Base-by-base conservation (phyloP, 1,140 invertebrate genomes). In the Varroa destructor region DNA sequence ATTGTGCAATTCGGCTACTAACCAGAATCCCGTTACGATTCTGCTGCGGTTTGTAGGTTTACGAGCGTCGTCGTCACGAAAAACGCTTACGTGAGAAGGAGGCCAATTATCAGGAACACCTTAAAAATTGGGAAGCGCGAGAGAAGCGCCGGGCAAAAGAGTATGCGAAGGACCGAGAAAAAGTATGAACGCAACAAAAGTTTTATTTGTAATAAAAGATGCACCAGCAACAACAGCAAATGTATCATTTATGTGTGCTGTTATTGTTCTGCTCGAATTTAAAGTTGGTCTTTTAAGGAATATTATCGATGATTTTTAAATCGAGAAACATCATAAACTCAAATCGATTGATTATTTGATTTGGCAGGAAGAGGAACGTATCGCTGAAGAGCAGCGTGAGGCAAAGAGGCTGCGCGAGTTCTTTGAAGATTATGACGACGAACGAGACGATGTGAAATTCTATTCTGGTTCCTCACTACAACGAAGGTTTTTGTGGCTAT, bases 371-470 rank as follows among this genome's bases (percentile, higher is more conserved):
- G 36, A 73, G n/a, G 36, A 71, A 36, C 43, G 73, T 10, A 46
- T 75, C 1, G 37, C 46, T 42, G 43, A 56, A n/a, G 74, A 89
- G 73, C 86, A 89, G 78, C 86, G 86, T 73, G 93, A 98, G 81
- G 93, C 92, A 0, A 91, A 92, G 81, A 84, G 90, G 56, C 83
- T 99, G 12, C 94, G 95, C 80, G 92, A 98, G 82, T 98, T 98
- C 79, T 84, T 98, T 8, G 94, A 99, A 81, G 95, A 98, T 80
- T 99, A 99, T 79, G 93, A 97, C 80, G 95, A 99, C 80, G 92
- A 97, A 81, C 83, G 91, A 67, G 93, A 97, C 80, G 96, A 98
- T 79, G 84, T 88, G 43, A 97, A 97, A 79, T 98, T 91, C 83
- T 98, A 97, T 81, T 94, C 40, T 37, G 61, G 61, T 3, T 14